A percentile compares a stretch with the other conserved stretches of the same genome.
These are phyloP conservation scores for Gallinago jamesoni DNA, from an alignment of 2,113 vertebrate genomes.

Conservation along the genomic window DNA sequence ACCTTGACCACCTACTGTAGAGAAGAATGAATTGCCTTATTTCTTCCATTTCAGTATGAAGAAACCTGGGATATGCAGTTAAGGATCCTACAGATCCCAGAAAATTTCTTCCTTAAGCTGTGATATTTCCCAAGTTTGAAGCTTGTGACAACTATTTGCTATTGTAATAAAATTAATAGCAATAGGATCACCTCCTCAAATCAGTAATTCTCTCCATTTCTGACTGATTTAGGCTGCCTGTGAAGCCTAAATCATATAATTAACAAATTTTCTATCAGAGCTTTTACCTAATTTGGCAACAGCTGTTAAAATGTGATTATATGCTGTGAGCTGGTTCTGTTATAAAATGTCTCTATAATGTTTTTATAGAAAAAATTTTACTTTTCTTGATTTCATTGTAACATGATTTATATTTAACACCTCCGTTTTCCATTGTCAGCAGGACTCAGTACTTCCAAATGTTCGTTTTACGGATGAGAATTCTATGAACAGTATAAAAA, in stretches of 20 bases:
- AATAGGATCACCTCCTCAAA: neutral
- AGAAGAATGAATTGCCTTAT: neutral
- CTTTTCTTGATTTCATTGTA: neutral
- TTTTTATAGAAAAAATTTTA: neutral
- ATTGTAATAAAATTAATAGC: neutral
- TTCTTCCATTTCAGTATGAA: neutral
- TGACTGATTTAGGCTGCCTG: neutral
- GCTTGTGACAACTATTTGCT: neutral
- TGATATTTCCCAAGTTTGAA: neutral
- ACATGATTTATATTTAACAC: neutral
- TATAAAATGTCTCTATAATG: neutral
- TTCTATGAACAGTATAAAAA: neutral
- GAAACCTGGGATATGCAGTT: neutral
- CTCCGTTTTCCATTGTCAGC: conserved; percentile 15
- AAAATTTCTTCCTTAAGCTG: neutral
- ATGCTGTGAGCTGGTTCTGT: neutral
- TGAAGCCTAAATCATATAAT: neutral
- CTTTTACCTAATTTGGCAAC: conserved; percentile 19
- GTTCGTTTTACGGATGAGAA: conserved; percentile 5
- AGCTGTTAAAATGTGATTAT: conserved; percentile 35
- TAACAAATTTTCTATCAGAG: neutral
- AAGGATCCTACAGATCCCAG: neutral
- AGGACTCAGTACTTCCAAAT: neutral
- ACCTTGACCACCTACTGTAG: fast-evolving
- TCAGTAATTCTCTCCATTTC: neutral